Conservation (phyloP, 2,888 invertebrate genomes). For the Sabatieria punctata region DNA sequence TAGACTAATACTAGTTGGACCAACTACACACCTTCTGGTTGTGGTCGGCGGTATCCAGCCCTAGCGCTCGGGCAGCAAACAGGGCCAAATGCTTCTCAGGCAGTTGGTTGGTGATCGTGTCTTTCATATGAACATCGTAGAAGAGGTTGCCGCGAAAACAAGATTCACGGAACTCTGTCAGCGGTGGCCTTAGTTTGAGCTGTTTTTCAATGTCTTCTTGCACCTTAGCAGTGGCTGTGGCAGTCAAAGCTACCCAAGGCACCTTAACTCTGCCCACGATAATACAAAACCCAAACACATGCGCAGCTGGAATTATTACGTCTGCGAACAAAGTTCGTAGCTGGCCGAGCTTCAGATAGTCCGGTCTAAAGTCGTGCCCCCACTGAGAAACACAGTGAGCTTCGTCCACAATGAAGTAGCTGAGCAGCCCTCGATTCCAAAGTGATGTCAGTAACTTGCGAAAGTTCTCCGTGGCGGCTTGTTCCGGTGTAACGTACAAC, state of each 20-base stretch:
- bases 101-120: constrained; percentile 46
- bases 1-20: too few relatives aligned
- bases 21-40: too few relatives aligned
- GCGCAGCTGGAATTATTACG: constrained; percentile 33
- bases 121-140: constrained; percentile 81
- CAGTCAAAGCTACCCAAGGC: constrained; percentile 56
- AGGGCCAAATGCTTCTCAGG: constrained; percentile 41
- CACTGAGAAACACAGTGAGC: constrained; percentile 95
- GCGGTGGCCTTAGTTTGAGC: constrained; percentile 42
- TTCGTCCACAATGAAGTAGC: constrained; percentile 86
- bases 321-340: constrained; percentile 46
- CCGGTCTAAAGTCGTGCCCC: constrained; percentile 90
- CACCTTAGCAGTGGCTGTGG: constrained; percentile 67
- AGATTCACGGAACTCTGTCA: constrained; percentile 52
- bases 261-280: constrained; percentile 13
- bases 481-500: constrained; percentile 90
- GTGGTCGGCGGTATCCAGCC: too few relatives aligned
- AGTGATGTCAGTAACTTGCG: constrained; percentile 36
- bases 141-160: constrained; percentile 80
- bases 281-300: background rate
- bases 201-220: constrained; percentile 61
- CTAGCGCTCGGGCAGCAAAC: too few relatives aligned
- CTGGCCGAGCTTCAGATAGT: constrained; percentile 69
- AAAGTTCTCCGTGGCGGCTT: constrained; percentile 53
- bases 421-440: constrained; percentile 55